Percentiles rank a stretch among this genome's conserved stretches.
Conservation (phyloP, 2,113 vertebrate species). For the Lepus timidus region DNA sequence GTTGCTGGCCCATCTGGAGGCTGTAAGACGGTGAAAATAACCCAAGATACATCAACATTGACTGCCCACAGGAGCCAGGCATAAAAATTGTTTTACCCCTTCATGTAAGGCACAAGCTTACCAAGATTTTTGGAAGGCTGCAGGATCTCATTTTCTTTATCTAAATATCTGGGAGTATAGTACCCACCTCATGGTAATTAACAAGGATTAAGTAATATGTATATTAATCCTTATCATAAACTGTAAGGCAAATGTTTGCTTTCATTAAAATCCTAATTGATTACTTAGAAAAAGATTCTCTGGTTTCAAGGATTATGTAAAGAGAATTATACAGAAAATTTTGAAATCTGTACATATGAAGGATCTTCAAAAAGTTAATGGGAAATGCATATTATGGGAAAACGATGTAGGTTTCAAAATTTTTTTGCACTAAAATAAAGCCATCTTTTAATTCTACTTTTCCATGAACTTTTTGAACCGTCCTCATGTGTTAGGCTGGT, state of each 20-base stretch:
- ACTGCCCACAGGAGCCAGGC: not conserved
- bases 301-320: not conserved
- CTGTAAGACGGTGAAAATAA: not conserved
- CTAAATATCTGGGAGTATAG: not conserved
- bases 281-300: not conserved
- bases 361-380: no score
- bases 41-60: not conserved
- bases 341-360: no score
- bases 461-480: no score
- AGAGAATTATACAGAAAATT: no score
- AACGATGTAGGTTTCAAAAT: no score
- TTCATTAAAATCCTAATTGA: slow-evolving; percentile 42
- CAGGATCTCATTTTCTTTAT: slow-evolving; percentile 5
- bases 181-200: not conserved
- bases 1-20: not conserved
- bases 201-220: not conserved
- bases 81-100: not conserved
- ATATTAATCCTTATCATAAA: not conserved
- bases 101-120: not conserved
- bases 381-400: no score
- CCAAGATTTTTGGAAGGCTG: not conserved
- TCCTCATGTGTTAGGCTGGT: not conserved
- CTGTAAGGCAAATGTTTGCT: slow-evolving; percentile 39
- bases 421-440: no score
- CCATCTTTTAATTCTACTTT: no score